Evolutionary conservation across 2,113 vertebrate genomes (phyloP).

Genomic region (Physeter macrocephalus): DNA sequence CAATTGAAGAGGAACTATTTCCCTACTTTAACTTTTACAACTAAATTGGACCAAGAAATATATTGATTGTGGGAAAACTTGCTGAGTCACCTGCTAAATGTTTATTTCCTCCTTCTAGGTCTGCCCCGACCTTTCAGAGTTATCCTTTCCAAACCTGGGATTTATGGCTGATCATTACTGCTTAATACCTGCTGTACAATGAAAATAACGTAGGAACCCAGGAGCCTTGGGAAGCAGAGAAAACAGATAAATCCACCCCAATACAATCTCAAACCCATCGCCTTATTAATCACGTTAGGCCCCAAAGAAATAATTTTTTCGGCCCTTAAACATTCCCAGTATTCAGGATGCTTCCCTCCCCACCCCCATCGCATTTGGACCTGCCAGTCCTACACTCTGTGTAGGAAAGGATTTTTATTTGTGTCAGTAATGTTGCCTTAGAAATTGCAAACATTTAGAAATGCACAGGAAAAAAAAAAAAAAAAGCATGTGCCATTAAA

Average conservation of each 20-base stretch:
- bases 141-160: background rate
- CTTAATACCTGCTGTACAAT: background rate
- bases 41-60: background rate
- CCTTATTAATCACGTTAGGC: background rate
- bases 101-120: background rate
- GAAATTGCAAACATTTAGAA: background rate
- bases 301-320: background rate
- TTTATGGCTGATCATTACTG: background rate
- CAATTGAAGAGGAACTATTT: background rate
- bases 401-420: background rate
- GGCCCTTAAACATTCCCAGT: background rate
- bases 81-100: background rate
- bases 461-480: background rate
- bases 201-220: background rate
- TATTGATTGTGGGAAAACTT: background rate
- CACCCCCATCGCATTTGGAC: background rate
- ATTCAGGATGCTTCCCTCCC: background rate
- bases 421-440: background rate
- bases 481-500: background rate
- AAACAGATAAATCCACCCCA: background rate
- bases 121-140: background rate
- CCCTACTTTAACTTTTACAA: background rate
- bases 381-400: background rate
- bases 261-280: background rate
- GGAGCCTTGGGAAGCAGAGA: background rate